These are phyloP conservation scores for Actenoides hombroni DNA, from an alignment of 2,113 vertebrate species.

Conservation along the genomic window DNA sequence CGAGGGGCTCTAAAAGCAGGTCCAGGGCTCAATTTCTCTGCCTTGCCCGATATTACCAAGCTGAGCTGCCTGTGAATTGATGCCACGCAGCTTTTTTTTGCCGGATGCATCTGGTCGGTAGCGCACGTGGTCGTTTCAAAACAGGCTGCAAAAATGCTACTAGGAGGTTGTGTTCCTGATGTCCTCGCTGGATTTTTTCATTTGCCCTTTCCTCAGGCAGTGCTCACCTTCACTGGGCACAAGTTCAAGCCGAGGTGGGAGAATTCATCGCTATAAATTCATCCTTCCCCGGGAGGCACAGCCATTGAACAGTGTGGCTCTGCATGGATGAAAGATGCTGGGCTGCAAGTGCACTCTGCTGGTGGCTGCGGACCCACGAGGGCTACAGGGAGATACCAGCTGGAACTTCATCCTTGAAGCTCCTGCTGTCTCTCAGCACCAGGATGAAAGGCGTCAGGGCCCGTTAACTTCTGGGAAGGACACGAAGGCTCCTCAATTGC, in stretches of 20 bases:
- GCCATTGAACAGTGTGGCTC: not conserved
- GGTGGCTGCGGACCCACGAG: not conserved
- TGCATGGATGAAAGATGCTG: not conserved
- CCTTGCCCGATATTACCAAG: not conserved
- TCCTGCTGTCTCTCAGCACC: not conserved
- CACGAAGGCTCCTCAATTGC: not conserved
- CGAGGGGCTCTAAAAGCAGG: not conserved
- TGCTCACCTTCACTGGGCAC: not conserved
- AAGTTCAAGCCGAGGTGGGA: not conserved
- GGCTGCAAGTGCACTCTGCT: not conserved
- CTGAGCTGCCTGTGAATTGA: not conserved
- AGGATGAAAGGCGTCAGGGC: not conserved
- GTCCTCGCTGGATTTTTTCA: accelerated
- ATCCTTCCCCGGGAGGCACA: accelerated
- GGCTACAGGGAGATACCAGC: not conserved
- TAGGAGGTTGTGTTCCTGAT: accelerated
- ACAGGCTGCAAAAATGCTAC: accelerated
- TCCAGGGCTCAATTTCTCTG: not conserved
- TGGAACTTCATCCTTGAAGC: not conserved
- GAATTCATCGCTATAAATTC: not conserved
- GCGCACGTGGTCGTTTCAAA: accelerated
- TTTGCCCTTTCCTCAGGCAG: not conserved
- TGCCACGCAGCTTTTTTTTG: not conserved
- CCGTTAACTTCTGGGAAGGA: conserved; percentile 19
- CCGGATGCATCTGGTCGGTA: not conserved